Evolutionary conservation across 2,888 invertebrate species (phyloP), one percentile per base, ranked within the genome.

Genomic region (Drosophila meridiana): DNA sequence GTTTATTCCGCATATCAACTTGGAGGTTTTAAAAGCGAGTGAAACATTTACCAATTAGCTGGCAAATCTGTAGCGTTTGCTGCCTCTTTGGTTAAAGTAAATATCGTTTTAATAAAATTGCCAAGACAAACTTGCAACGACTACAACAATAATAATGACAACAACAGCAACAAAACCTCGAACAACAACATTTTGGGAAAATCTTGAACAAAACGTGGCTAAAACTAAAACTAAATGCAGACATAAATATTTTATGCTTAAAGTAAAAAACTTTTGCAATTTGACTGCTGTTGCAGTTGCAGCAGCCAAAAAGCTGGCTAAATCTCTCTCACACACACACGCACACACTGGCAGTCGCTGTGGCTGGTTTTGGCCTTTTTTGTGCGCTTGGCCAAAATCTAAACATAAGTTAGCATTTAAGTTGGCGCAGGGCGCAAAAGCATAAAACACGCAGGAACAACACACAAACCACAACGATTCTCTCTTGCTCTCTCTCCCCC

Each of bases 181-280:
- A 71, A 30, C 55, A 62, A 48, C 38, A 45, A 60, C 50, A 74
- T 62, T 47, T 58, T 55, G 56, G 47, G 66, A 62, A 76, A 82
- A 80, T 73, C 72, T 73, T 70, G 68, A 82, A 81, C 83, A 79
- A 80, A 85, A 82, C 71, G 63, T 76, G 70, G 81, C 82, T 78
- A 76, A 85, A 83, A 75, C 83, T 83, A 82, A 82, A 87, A 82
- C 87, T 82, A 85, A 87, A 83, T 83, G 87, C 86, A 87, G 86
- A 79, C 87, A 83, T 87, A 86, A 87, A 87, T 85, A 87, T 87
- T 87, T 85, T 84, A 85, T 85, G 85, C 84, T 85, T 85, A 87
- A 86, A 86, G 87, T 80, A 87, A 85, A 82, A 86, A 87, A 86
- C 82, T 85, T 87, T 86, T 87, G 83, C 87, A 87, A 87, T 86